Evolutionary conservation across 2,888 invertebrate species (phyloP).

Genomic region (Drosophila diplacantha): DNA sequence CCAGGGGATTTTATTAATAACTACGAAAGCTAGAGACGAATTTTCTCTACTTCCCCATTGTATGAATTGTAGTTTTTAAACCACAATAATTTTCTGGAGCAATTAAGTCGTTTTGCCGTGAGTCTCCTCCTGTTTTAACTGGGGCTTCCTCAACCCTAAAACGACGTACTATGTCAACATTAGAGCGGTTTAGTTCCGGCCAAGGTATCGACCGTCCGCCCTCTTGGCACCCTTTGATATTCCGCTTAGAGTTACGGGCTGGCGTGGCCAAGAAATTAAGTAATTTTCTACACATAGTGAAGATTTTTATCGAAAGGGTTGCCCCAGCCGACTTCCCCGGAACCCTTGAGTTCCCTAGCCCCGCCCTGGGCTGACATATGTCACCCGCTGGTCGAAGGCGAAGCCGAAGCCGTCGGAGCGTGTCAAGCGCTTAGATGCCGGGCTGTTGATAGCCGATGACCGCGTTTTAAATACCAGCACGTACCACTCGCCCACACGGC

Average conservation of each 20-base stretch:
- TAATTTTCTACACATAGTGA: conserved; percentile 61
- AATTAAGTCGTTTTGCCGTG: conserved; percentile 11
- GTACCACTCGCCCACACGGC: conserved; percentile 43
- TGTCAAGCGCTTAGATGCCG: conserved; percentile 66
- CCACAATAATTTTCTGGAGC: background rate
- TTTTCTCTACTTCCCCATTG: background rate
- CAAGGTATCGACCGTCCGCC: conserved; percentile 17
- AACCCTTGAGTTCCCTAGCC: background rate
- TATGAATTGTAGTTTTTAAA: background rate
- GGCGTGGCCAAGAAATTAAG: conserved; percentile 63
- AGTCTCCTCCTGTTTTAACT: background rate
- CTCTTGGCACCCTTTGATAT: conserved; percentile 26
- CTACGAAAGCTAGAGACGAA: background rate
- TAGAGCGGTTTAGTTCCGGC: conserved; percentile 8
- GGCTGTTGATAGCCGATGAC: conserved; percentile 58
- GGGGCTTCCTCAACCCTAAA: background rate
- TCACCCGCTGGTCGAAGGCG: conserved; percentile 51
- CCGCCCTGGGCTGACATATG: conserved; percentile 53
- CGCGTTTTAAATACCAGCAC: conserved; percentile 68
- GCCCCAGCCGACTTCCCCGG: conserved; percentile 21
- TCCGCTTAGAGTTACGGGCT: conserved; percentile 48
- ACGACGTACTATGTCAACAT: background rate
- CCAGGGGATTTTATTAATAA: background rate
- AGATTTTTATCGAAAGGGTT: conserved; percentile 68
- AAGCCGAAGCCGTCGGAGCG: conserved; percentile 54